Percentiles rank a stretch among this genome's conserved stretches.
Conservation (phyloP, 1,140 invertebrate genomes). For the Drosophila guanche region DNA sequence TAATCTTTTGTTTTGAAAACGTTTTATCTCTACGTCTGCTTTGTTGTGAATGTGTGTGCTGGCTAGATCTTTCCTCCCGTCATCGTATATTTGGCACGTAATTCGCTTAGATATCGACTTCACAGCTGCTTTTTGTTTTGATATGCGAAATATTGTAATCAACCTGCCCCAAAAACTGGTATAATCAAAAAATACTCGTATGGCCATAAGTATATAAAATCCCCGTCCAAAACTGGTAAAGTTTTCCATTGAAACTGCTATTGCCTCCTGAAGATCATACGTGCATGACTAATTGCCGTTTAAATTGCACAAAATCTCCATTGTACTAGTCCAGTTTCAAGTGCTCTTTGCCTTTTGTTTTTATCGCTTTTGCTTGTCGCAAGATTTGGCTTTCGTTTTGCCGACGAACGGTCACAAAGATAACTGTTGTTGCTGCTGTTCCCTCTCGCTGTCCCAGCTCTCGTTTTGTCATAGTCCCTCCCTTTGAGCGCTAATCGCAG, state of each 20-base stretch:
- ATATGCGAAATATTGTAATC: slow-evolving; percentile 65
- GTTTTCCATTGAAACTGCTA: slow-evolving; percentile 30
- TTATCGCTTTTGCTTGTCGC: slow-evolving; percentile 50
- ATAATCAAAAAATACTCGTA: slow-evolving; percentile 8
- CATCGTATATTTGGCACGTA: slow-evolving; percentile 27
- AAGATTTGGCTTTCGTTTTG: slow-evolving; percentile 41
- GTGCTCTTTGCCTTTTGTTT: slow-evolving; percentile 9
- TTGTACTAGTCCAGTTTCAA: slow-evolving; percentile 17
- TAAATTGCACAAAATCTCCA: slow-evolving; percentile 35
- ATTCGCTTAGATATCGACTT: slow-evolving; percentile 47
- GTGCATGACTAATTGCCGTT: slow-evolving; percentile 56
- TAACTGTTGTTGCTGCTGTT: slow-evolving; percentile 20
- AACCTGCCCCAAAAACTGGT: slow-evolving; percentile 43
- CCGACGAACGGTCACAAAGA: slow-evolving; percentile 4
- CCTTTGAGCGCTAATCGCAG: not conserved
- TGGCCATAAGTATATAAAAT: slow-evolving; percentile 19
- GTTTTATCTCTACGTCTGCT: slow-evolving; percentile 64
- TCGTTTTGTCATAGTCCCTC: too few species aligned
- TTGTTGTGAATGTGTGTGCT: slow-evolving; percentile 21
- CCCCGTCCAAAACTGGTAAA: slow-evolving; percentile 15
- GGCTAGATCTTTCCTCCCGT: slow-evolving; percentile 28
- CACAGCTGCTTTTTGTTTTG: slow-evolving; percentile 80
- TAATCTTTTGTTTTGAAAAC: slow-evolving; percentile 79
- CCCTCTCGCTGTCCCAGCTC: not conserved
- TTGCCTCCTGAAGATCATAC: not conserved